A percentile compares a stretch with the other conserved stretches of the same genome.
Conservation (phyloP, 1,140 invertebrate genomes). For the Calliopsis andreniformis region DNA sequence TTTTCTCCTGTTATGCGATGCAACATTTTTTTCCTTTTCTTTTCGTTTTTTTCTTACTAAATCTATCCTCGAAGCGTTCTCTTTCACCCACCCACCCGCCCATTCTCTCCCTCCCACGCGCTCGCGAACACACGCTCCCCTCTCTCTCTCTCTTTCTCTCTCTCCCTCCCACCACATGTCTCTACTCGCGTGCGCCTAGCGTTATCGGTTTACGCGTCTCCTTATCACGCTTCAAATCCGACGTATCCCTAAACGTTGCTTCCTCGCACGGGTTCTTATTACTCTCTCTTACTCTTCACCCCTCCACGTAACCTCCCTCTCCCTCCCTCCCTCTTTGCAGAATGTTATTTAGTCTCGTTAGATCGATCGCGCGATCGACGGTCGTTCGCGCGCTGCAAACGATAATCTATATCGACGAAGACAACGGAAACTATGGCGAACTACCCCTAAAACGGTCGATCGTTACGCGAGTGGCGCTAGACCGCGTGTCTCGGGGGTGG, state of each 20-base stretch:
- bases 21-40: constrained; percentile 35
- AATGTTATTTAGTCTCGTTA: not conserved
- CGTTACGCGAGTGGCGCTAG: constrained; percentile 53
- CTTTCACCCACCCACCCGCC: not conserved
- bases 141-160: constrained; percentile 1
- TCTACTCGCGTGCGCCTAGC: constrained; percentile 8
- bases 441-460: constrained; percentile 12
- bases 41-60: constrained; percentile 8
- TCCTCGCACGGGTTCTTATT: not conserved
- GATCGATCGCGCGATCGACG: not conserved
- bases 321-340: not conserved
- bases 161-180: constrained; percentile 1
- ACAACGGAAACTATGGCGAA: not conserved
- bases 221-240: constrained; percentile 21
- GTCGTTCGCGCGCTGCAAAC: too few species aligned
- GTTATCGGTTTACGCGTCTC: constrained; percentile 7
- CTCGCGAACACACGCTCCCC: not conserved
- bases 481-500: constrained; percentile 50
- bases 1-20: constrained; percentile 45
- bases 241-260: not conserved
- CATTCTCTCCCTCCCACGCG: constrained; percentile 36
- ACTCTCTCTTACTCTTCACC: not conserved
- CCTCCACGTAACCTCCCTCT: not conserved
- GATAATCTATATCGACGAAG: too few species aligned
- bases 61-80: not conserved